Conservation (phyloP, 1,140 invertebrate species). For the Formica selysi region DNA sequence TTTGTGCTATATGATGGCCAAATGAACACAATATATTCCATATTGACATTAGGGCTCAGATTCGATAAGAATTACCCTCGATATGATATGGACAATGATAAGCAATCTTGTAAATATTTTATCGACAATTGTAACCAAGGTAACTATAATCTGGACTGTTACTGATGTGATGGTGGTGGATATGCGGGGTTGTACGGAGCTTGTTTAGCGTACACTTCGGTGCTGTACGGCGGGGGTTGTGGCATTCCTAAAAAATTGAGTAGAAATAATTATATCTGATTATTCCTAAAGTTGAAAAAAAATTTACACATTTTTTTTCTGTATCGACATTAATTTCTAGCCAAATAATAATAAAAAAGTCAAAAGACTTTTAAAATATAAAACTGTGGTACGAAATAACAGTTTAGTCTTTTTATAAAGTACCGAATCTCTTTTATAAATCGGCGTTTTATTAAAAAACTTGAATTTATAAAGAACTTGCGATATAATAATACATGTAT, state of each 20-base stretch:
- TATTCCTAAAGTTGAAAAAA: background rate
- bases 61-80: background rate
- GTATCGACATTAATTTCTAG: no score
- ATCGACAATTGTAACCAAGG: background rate
- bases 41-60: background rate
- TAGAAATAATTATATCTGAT: background rate
- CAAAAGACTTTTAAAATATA: no score
- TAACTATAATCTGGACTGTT: constrained; percentile 16
- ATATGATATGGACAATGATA: background rate
- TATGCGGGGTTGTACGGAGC: constrained; percentile 80
- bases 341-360: no score
- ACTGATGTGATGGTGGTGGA: constrained; percentile 14
- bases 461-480: no score
- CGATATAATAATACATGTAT: background rate
- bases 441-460: no score
- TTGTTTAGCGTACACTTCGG: constrained; percentile 76
- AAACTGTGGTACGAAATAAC: no score
- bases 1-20: background rate
- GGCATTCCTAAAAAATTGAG: constrained; percentile 61
- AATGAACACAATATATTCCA: background rate
- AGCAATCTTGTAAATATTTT: background rate
- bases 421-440: no score
- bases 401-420: no score
- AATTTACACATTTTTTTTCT: background rate
- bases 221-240: constrained; percentile 71